Percentiles rank a stretch among this genome's conserved stretches.
These are phyloP conservation scores for Altica lythri DNA, from an alignment of 2,888 invertebrate species.

Conservation along the genomic window DNA sequence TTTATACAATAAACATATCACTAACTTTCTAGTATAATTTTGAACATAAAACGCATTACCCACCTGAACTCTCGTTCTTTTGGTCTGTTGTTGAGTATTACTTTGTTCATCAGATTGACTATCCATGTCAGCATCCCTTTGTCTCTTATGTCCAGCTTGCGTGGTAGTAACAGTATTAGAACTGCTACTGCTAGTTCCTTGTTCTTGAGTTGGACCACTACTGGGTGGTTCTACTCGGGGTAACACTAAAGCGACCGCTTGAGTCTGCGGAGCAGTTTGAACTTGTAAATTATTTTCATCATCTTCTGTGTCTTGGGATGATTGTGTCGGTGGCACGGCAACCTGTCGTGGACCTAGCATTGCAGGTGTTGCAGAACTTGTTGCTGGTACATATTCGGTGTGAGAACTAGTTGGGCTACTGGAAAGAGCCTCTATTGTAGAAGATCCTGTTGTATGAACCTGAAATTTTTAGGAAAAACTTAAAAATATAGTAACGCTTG, in stretches of 20 bases:
- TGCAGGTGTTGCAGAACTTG: slow-evolving; percentile 68
- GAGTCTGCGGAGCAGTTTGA: slow-evolving; percentile 56
- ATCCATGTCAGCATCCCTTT: slow-evolving; percentile 63
- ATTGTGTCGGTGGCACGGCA: slow-evolving; percentile 67
- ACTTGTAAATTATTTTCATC: slow-evolving; percentile 53
- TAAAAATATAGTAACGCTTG: too few species aligned
- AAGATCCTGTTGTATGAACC: slow-evolving; percentile 61
- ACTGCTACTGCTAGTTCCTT: slow-evolving; percentile 55
- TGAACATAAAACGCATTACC: slow-evolving; percentile 7
- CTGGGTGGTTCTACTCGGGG: slow-evolving; percentile 72
- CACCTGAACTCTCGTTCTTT: slow-evolving; percentile 63
- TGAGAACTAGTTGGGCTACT: slow-evolving; percentile 76
- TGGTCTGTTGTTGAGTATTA: slow-evolving; percentile 57
- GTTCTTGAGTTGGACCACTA: slow-evolving; percentile 54
- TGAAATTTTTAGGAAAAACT: too few species aligned
- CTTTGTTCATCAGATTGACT: slow-evolving; percentile 57
- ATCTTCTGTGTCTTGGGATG: slow-evolving; percentile 62
- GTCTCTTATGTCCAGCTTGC: slow-evolving; percentile 66
- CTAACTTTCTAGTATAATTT: too few species aligned
- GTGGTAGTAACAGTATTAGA: slow-evolving; percentile 72
- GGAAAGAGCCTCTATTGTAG: slow-evolving; percentile 60
- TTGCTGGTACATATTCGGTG: slow-evolving; percentile 85
- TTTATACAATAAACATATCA: not conserved
- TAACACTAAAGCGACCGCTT: slow-evolving; percentile 73
- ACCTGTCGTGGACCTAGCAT: slow-evolving; percentile 64